These are phyloP conservation scores for Chiloscyllium plagiosum DNA, from an alignment of 2,113 vertebrate genomes.

Conservation along the genomic window DNA sequence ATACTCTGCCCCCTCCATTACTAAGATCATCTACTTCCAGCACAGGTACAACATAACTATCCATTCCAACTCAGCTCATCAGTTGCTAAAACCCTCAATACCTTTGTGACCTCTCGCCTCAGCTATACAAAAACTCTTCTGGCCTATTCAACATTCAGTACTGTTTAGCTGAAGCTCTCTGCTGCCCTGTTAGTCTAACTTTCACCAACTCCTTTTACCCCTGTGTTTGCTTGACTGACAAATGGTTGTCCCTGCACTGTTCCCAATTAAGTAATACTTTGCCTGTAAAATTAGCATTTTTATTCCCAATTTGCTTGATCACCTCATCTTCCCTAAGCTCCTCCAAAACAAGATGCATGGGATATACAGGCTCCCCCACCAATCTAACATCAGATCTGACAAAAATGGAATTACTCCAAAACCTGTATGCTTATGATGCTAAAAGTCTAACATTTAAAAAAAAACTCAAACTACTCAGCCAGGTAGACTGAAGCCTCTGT, in stretches of 20 bases:
- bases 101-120: no score
- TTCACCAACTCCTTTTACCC: background rate
- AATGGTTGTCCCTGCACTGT: background rate
- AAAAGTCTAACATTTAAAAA: no score
- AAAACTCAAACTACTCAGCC: no score
- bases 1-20: background rate
- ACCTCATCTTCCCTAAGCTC: background rate
- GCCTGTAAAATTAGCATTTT: background rate
- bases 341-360: no score
- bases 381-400: no score
- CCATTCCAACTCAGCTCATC: background rate
- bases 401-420: no score
- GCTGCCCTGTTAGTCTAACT: background rate
- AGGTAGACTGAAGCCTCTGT: no score
- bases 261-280: background rate
- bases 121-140: no score
- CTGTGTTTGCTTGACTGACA: background rate
- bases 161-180: background rate
- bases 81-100: background rate
- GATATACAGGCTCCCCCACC: no score
- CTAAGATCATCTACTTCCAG: background rate
- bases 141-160: background rate
- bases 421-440: no score
- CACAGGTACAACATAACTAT: background rate
- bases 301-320: background rate